Percentiles rank a stretch among this genome's conserved stretches.
These are phyloP conservation scores for Belonocnema kinseyi DNA, from an alignment of 1,140 invertebrate species.

Conservation along the genomic window DNA sequence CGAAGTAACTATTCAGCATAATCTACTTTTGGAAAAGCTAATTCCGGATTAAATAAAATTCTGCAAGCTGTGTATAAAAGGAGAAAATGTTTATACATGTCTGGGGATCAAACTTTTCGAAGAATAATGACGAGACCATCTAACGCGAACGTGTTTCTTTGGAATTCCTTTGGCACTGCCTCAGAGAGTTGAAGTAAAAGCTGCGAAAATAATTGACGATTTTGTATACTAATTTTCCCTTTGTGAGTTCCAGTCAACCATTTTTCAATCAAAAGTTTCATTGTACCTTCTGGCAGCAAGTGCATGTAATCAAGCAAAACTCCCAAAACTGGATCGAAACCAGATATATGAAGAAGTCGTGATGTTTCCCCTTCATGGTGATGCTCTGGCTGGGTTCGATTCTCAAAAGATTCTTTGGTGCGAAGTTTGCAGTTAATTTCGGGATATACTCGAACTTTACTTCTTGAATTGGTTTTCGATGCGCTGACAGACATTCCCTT, in stretches of 20 bases:
- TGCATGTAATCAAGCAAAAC: slow-evolving; percentile 44
- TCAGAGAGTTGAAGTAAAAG: slow-evolving; percentile 10
- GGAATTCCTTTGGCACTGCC: slow-evolving; percentile 40
- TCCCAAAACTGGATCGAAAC: slow-evolving; percentile 29
- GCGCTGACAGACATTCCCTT: slow-evolving; percentile 35
- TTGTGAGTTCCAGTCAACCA: background rate
- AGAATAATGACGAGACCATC: background rate
- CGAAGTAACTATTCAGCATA: background rate
- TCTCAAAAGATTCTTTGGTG: too few species aligned
- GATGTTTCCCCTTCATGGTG: too few species aligned
- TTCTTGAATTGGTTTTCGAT: background rate
- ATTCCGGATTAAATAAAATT: background rate
- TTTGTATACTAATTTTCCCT: slow-evolving; percentile 24
- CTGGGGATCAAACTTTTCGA: background rate
- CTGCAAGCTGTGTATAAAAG: background rate
- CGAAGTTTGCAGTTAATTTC: too few species aligned
- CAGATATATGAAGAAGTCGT: slow-evolving; percentile 9
- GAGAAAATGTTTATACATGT: background rate
- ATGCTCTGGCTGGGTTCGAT: too few species aligned
- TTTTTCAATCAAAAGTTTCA: slow-evolving; percentile 34
- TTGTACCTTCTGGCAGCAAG: slow-evolving; percentile 19
- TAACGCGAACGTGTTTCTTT: slow-evolving; percentile 39
- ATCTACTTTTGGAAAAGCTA: background rate
- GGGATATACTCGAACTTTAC: slow-evolving; percentile 26
- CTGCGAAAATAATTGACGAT: background rate